These are phyloP conservation scores for Tokudaia muenninki DNA, from an alignment of 2,797 vertebrate species.

Conservation along the genomic window DNA sequence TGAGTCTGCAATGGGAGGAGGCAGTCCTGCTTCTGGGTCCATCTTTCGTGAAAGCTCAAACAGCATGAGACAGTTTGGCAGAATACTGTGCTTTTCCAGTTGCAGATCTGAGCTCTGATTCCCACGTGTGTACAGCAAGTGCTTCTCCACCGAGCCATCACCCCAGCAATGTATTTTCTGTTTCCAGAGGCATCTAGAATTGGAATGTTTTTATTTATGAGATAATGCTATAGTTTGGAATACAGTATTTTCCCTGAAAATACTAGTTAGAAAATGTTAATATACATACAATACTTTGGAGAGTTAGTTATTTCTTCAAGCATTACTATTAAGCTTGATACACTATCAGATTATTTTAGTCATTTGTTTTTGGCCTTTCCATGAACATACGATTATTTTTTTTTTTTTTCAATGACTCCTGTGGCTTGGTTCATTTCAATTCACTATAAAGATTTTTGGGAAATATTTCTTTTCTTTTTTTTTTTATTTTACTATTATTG, in stretches of 20 bases:
- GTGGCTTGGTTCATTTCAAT: background rate
- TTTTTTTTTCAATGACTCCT: background rate
- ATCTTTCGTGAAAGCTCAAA: background rate
- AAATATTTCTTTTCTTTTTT: background rate
- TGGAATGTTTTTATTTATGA: background rate
- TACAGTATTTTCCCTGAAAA: background rate
- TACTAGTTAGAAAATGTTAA: background rate
- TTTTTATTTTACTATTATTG: too few species aligned
- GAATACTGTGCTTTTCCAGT: background rate
- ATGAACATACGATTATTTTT: background rate
- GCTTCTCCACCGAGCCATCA: background rate
- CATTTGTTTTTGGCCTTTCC: conserved; percentile 18
- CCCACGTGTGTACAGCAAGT: background rate
- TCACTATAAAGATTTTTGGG: background rate
- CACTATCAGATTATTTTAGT: background rate
- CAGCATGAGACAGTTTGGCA: background rate
- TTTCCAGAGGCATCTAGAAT: conserved; percentile 37
- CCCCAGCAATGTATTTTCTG: background rate
- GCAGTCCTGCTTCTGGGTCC: background rate
- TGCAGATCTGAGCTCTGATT: background rate
- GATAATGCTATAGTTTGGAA: conserved; percentile 30
- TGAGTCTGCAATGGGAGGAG: background rate
- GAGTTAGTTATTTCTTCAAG: background rate
- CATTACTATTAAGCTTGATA: background rate
- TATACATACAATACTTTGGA: background rate